Percentiles rank a stretch among this genome's conserved stretches.
phyloP scores from a whole-genome alignment of 1,140 invertebrate genomes.

The Phymastichus coffea region DNA sequence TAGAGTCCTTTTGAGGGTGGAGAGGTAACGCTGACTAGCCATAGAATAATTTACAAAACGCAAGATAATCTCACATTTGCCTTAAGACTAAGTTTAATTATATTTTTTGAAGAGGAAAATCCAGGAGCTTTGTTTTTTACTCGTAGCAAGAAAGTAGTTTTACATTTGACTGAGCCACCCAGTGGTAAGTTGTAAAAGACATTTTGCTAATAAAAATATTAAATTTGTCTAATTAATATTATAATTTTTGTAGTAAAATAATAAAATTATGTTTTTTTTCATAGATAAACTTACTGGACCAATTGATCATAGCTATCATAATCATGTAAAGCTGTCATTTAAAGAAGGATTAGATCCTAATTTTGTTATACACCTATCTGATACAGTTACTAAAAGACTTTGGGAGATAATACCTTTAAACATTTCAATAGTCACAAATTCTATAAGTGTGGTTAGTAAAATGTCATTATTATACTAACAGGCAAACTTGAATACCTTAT shows the following conservation, averaged over 20 bases:
- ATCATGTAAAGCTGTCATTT: slow-evolving; percentile 86
- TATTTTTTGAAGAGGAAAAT: slow-evolving; percentile 77
- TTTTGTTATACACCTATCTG: slow-evolving; percentile 67
- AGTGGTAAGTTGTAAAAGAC: slow-evolving; percentile 52
- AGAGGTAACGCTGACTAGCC: slow-evolving; percentile 76
- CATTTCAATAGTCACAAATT: slow-evolving; percentile 32
- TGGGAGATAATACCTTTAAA: slow-evolving; percentile 61
- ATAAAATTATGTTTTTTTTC: no score
- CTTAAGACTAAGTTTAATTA: slow-evolving; percentile 69
- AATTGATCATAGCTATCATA: slow-evolving; percentile 66
- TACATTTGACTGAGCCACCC: slow-evolving; percentile 71
- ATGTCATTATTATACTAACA: background rate
- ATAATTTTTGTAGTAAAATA: no score
- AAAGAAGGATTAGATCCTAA: slow-evolving; percentile 76
- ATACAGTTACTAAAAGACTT: slow-evolving; percentile 61
- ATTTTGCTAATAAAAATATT: background rate
- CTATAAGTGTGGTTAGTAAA: slow-evolving; percentile 31
- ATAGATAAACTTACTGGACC: slow-evolving; percentile 76
- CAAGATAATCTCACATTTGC: slow-evolving; percentile 70
- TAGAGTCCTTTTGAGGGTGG: slow-evolving; percentile 81
- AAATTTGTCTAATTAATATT: no score
- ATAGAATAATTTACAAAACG: slow-evolving; percentile 79
- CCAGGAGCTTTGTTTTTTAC: slow-evolving; percentile 73
- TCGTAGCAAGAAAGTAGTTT: slow-evolving; percentile 76
- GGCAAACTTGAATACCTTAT: background rate